Conservation (phyloP, 2,797 vertebrate genomes). For the Eupleurogrammus muticus region DNA sequence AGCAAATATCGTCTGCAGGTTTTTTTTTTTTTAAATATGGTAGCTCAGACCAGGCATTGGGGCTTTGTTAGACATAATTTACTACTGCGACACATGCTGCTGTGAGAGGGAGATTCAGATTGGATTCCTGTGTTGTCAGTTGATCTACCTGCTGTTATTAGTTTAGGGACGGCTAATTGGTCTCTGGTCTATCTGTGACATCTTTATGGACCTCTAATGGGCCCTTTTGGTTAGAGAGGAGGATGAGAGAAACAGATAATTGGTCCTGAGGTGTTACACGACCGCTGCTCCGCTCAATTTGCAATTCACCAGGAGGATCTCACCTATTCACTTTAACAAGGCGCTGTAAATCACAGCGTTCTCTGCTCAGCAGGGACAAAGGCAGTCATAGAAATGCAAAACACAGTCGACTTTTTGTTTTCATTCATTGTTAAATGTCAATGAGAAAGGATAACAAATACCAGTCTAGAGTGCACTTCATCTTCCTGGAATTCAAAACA, state of each 20-base stretch:
- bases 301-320: conserved; percentile 63
- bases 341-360: conserved; percentile 54
- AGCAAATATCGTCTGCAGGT: conserved; percentile 19
- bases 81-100: conserved; percentile 52
- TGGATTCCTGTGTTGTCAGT: conserved; percentile 60
- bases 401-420: conserved; percentile 34
- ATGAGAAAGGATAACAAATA: conserved; percentile 22
- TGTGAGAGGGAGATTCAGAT: conserved; percentile 54
- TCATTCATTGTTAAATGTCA: conserved; percentile 44
- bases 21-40: too few species aligned
- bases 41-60: conserved; percentile 35
- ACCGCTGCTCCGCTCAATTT: conserved; percentile 56
- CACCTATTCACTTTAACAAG: conserved; percentile 64
- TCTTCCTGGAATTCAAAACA: conserved; percentile 33
- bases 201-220: conserved; percentile 71
- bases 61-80: conserved; percentile 59
- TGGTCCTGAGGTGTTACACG: conserved; percentile 67
- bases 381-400: conserved; percentile 31
- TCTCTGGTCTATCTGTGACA: conserved; percentile 75
- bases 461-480: conserved; percentile 7
- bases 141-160: conserved; percentile 70
- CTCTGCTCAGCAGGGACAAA: conserved; percentile 43
- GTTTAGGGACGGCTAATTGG: conserved; percentile 78
- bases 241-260: conserved; percentile 69
- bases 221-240: conserved; percentile 60